Conservation (phyloP, 2,113 vertebrate species). For the Hyaena hyaena region DNA sequence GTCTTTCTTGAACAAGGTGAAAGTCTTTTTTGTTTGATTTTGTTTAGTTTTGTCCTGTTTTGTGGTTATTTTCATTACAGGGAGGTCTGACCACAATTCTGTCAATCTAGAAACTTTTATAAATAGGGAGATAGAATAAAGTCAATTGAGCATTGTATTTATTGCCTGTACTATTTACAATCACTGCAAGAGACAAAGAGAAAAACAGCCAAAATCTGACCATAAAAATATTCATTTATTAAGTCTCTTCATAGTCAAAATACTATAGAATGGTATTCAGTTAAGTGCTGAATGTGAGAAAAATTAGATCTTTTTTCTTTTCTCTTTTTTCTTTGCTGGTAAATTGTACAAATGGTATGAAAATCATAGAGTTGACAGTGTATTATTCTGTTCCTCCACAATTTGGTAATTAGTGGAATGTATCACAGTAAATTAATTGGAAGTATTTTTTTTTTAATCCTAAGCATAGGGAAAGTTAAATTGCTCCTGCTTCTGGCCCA, state of each 20-base stretch:
- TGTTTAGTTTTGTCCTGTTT: neutral
- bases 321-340: neutral
- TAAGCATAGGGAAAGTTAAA: neutral
- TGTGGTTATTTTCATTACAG: neutral
- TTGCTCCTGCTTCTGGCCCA: conserved; percentile 34
- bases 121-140: neutral
- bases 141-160: neutral
- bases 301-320: neutral
- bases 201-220: neutral
- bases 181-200: neutral
- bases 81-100: neutral
- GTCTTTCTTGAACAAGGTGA: neutral
- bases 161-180: neutral
- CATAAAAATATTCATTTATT: neutral
- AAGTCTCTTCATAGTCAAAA: neutral
- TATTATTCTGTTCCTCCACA: fast-evolving
- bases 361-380: neutral
- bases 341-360: neutral
- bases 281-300: neutral
- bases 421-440: neutral
- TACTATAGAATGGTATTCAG: no score
- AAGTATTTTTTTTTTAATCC: neutral
- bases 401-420: neutral
- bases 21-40: neutral
- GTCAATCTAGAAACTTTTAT: neutral